Conservation (phyloP, 2,888 invertebrate species). For the Lingula anatina region DNA sequence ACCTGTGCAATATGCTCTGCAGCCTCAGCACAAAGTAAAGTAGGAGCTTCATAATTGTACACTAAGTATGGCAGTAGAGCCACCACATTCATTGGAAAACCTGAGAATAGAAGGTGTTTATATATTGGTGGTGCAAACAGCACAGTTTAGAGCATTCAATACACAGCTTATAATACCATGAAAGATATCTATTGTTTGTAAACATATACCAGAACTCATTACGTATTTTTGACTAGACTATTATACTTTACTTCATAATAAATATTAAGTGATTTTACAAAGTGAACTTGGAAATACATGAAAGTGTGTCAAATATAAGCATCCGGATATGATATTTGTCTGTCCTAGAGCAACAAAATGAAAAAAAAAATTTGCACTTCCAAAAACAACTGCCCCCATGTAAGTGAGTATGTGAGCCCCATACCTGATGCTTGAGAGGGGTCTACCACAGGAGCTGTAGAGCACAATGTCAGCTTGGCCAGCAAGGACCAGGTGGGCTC, state of each 20-base stretch:
- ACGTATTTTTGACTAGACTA: too few species aligned
- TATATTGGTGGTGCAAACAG: not conserved
- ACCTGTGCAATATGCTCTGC: slow-evolving; percentile 87
- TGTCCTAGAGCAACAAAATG: too few species aligned
- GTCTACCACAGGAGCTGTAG: slow-evolving; percentile 84
- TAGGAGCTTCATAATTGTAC: slow-evolving; percentile 93
- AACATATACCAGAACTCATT: not conserved
- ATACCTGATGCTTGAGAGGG: slow-evolving; percentile 69
- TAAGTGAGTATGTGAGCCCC: slow-evolving; percentile 5
- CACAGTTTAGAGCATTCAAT: not conserved
- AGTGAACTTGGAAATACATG: too few species aligned
- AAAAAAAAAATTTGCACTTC: too few species aligned
- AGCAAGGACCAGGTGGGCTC: slow-evolving; percentile 87
- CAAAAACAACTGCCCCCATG: too few species aligned
- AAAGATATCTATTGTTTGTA: not conserved
- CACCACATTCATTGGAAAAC: slow-evolving; percentile 95
- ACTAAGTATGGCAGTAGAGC: slow-evolving; percentile 93
- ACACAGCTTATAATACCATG: not conserved
- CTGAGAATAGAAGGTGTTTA: slow-evolving; percentile 43
- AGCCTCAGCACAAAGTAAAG: slow-evolving; percentile 84
- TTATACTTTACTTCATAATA: too few species aligned
- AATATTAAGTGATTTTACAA: too few species aligned
- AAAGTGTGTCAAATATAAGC: too few species aligned
- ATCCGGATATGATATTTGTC: too few species aligned
- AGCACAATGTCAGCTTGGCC: slow-evolving; percentile 74